These are phyloP conservation scores for Idaea aversata DNA, from an alignment of 2,888 invertebrate genomes.

Conservation along the genomic window DNA sequence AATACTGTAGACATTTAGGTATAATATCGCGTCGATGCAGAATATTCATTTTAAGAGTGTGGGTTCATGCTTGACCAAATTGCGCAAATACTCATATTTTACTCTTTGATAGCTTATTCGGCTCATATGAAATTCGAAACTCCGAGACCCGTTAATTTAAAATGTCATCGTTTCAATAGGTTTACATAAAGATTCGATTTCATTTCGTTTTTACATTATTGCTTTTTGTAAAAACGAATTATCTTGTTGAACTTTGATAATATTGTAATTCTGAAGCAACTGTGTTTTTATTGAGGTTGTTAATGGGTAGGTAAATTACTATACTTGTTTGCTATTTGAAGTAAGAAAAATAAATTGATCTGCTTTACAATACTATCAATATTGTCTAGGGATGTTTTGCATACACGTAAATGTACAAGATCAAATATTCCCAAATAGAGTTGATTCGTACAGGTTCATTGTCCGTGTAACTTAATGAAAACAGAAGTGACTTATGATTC, in stretches of 20 bases:
- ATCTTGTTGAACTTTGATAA: neutral
- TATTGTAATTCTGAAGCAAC: neutral
- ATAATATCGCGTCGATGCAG: neutral
- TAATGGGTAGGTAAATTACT: too few species aligned
- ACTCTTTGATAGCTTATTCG: constrained; percentile 19
- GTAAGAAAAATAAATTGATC: too few species aligned
- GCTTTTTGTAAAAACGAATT: constrained; percentile 1
- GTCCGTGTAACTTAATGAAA: too few species aligned
- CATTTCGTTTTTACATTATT: neutral
- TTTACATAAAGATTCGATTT: constrained; percentile 4
- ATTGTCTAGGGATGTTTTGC: too few species aligned
- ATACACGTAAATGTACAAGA: too few species aligned
- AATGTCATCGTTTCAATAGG: neutral
- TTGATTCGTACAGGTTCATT: too few species aligned
- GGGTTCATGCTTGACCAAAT: constrained; percentile 35
- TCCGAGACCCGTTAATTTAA: neutral
- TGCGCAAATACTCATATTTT: constrained; percentile 25
- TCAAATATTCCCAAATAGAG: too few species aligned
- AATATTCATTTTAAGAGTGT: constrained; percentile 25
- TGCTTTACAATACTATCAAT: too few species aligned
- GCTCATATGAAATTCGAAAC: constrained; percentile 7
- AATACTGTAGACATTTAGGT: neutral
- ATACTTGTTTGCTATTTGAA: too few species aligned
- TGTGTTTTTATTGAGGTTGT: neutral
- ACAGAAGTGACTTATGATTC: too few species aligned